phyloP scores from a whole-genome alignment of 1,140 invertebrate genomes.

The Drusus annulatus region DNA sequence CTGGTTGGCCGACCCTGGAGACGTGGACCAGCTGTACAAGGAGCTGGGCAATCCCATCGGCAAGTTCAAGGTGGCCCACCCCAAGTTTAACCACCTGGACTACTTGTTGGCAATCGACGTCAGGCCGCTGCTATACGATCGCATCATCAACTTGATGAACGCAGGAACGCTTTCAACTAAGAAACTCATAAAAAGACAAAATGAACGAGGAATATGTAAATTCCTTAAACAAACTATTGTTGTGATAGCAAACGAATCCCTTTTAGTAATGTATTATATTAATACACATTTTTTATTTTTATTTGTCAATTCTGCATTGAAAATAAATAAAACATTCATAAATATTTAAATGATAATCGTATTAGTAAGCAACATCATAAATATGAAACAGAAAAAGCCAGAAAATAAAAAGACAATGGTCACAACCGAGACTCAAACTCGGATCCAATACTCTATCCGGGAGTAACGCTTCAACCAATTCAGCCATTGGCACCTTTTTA shows the following conservation, averaged over 20 bases:
- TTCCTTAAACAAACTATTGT: neutral
- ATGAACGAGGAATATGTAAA: neutral
- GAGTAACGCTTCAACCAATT: too few relatives aligned
- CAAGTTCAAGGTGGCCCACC: conserved; percentile 72
- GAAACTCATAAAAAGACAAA: neutral
- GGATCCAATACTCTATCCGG: too few relatives aligned
- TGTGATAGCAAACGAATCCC: neutral
- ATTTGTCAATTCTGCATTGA: neutral
- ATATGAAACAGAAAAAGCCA: too few relatives aligned
- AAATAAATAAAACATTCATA: too few relatives aligned
- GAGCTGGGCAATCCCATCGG: conserved; percentile 71
- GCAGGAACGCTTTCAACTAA: conserved; percentile 67
- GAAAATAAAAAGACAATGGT: too few relatives aligned
- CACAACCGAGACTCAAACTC: too few relatives aligned
- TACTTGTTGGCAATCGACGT: conserved; percentile 78
- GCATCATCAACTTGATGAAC: conserved; percentile 72
- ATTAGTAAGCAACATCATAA: too few relatives aligned
- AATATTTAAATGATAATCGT: too few relatives aligned
- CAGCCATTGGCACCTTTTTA: too few relatives aligned
- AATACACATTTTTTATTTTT: neutral
- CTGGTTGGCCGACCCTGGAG: conserved; percentile 72
- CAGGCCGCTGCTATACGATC: conserved; percentile 72
- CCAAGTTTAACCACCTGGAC: conserved; percentile 78
- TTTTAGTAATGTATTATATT: conserved; percentile 21
- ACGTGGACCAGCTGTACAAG: conserved; percentile 66